These are phyloP conservation scores for Lasioglossum figueresi DNA, from an alignment of 2,888 invertebrate genomes.

Conservation along the genomic window DNA sequence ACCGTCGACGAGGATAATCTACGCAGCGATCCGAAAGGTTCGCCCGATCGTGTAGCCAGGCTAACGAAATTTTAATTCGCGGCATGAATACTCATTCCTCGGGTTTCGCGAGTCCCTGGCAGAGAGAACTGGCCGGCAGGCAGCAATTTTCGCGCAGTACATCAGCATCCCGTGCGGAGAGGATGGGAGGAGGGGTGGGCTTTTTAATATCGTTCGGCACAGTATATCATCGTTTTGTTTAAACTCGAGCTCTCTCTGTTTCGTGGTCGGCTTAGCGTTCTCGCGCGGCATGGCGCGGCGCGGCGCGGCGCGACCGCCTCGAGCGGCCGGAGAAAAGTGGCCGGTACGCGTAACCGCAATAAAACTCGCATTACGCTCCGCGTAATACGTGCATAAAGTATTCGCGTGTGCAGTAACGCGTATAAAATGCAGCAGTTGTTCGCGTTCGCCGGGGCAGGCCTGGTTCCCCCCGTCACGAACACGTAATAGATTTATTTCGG, in stretches of 20 bases:
- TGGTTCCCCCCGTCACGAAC: conserved; percentile 39
- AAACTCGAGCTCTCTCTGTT: conserved; percentile 21
- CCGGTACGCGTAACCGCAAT: conserved; percentile 83
- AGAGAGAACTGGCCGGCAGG: conserved; percentile 25
- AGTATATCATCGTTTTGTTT: conserved; percentile 58
- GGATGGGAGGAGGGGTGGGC: not conserved
- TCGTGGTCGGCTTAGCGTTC: conserved; percentile 2
- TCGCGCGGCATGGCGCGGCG: not conserved
- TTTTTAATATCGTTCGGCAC: conserved; percentile 54
- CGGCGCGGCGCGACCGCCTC: conserved; percentile 24
- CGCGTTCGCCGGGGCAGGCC: conserved; percentile 36
- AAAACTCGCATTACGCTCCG: conserved; percentile 85
- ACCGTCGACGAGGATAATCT: not conserved
- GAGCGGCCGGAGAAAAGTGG: conserved; percentile 68
- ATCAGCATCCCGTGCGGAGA: conserved; percentile 25
- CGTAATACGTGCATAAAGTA: conserved; percentile 71
- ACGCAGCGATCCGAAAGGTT: not conserved
- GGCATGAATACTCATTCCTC: not conserved
- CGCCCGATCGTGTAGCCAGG: not conserved
- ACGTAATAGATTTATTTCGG: conserved; percentile 56
- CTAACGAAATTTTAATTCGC: conserved; percentile 10
- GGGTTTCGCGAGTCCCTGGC: conserved; percentile 1
- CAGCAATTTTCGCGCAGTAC: conserved; percentile 50
- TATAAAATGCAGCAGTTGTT: conserved; percentile 55
- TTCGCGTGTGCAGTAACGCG: conserved; percentile 62